Conservation (phyloP, 2,113 vertebrate genomes). For the Tragulus kanchil region DNA sequence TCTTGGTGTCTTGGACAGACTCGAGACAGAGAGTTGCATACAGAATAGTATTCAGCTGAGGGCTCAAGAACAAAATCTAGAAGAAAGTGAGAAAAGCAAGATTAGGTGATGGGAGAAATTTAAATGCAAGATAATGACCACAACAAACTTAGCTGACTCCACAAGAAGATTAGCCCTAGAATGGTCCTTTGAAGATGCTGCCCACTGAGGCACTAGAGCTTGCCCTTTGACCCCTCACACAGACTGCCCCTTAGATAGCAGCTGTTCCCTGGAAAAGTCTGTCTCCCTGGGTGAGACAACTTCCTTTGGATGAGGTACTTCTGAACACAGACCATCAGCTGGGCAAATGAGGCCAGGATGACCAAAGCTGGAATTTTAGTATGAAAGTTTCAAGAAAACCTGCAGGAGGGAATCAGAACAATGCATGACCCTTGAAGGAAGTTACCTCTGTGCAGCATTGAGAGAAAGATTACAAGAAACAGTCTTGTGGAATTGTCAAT, state of each 20-base stretch:
- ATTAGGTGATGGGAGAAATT: not conserved
- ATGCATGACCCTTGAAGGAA: conserved; percentile 65
- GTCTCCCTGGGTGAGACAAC: not conserved
- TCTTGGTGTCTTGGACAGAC: not conserved
- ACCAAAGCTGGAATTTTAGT: not conserved
- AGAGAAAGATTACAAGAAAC: conserved; percentile 83
- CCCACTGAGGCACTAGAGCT: not conserved
- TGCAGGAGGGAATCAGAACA: conserved; percentile 69
- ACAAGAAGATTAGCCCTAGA: not conserved
- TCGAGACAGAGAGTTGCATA: not conserved
- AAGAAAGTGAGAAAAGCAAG: not conserved
- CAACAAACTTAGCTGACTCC: not conserved
- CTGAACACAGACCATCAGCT: not conserved
- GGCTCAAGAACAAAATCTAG: not conserved
- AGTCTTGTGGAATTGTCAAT: conserved; percentile 82
- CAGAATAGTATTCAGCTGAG: not conserved
- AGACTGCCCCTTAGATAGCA: not conserved
- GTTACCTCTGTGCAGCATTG: conserved; percentile 70
- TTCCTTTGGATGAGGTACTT: not conserved
- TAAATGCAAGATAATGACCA: not conserved
- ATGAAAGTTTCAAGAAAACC: conserved; percentile 78
- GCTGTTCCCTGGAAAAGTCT: not conserved
- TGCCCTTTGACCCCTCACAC: not conserved
- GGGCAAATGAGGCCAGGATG: not conserved
- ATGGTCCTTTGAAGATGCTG: not conserved